Evolutionary conservation across 2,797 vertebrate genomes (phyloP), one percentile per base, ranked within the genome.

Genomic region (Alca torda): DNA sequence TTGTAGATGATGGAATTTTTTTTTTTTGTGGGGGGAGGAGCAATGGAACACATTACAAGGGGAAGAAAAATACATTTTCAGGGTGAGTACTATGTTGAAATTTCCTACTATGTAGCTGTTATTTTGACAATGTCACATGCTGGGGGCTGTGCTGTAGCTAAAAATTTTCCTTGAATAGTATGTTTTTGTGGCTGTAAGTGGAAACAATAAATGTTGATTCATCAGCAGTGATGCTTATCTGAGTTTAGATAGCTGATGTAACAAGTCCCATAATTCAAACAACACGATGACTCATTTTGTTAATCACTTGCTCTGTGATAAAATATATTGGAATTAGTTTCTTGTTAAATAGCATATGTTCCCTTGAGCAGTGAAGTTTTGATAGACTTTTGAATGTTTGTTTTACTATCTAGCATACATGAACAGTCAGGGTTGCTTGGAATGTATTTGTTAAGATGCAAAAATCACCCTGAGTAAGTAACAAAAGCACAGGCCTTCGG

Each of bases 301-400:
- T 97, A 89, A 93, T 39, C 39, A 64, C 65, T 94, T 51, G 41
- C 54, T 86, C 61, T 80, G 53, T 95, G 93, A 95, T 82, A 88
- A 96, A 82, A 95, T 93, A 89, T 57, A 76, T 60, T 97, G 61
- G 30, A 87, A 85, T 95, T 91, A 78, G 41, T 84, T 65, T 92
- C 60, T 95, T 96, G 88, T 76, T 89, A 90, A 83, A 85, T 74
- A 94, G 56, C 70, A 9, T 86, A 11, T 25, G 19, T 68, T 87
- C 74, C 30, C 28, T 61, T 41, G 35, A 94, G 79, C 80, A 65
- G 23, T n/a, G 72, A 64, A 67, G 11, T 46, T 82, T 53, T 57
- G 46, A 21, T 21, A 5, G 18, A 48, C 30, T n/a, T 65, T 41
- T 48, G 50, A 69, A 12, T 41, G n/a, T 33, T 13, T 43, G 9